Evolutionary conservation across 2,113 vertebrate genomes (phyloP).

Genomic region (Colossoma macropomum): DNA sequence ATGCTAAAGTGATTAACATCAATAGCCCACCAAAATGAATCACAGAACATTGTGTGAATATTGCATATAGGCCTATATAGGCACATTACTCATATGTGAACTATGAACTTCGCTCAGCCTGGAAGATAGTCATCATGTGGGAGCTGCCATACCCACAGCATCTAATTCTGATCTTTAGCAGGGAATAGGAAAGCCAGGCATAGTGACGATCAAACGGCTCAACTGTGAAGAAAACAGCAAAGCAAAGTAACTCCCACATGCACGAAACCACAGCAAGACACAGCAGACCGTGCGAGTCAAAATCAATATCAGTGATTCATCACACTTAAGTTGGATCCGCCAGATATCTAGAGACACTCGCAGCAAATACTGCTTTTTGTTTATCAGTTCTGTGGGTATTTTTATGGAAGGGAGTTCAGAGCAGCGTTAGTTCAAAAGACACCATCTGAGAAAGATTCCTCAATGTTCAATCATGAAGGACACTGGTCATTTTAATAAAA

Average conservation of each 20-base stretch:
- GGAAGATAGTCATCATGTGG: conserved; percentile 4
- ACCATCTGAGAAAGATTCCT: too few species aligned
- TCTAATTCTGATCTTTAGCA: background rate
- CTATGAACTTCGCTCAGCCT: background rate
- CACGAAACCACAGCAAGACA: background rate
- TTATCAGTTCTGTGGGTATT: background rate
- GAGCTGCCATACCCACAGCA: background rate
- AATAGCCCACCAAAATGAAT: background rate
- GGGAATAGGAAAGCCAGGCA: background rate
- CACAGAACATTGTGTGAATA: background rate
- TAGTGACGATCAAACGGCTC: background rate
- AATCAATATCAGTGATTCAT: conserved; percentile 29
- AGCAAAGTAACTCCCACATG: background rate
- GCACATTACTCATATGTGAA: conserved; percentile 10
- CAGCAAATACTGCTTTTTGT: background rate
- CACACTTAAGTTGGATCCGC: background rate
- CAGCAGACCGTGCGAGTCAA: background rate
- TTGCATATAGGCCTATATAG: background rate
- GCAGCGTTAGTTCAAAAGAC: background rate
- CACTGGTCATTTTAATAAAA: background rate
- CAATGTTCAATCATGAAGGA: too few species aligned
- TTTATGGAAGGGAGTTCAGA: background rate
- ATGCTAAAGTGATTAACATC: background rate
- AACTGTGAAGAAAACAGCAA: background rate
- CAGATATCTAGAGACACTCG: background rate